Percentiles rank a stretch among this genome's conserved stretches.
Evolutionary conservation across 2,113 vertebrate species (phyloP).

Genomic region (Thinocorus orbignyianus): DNA sequence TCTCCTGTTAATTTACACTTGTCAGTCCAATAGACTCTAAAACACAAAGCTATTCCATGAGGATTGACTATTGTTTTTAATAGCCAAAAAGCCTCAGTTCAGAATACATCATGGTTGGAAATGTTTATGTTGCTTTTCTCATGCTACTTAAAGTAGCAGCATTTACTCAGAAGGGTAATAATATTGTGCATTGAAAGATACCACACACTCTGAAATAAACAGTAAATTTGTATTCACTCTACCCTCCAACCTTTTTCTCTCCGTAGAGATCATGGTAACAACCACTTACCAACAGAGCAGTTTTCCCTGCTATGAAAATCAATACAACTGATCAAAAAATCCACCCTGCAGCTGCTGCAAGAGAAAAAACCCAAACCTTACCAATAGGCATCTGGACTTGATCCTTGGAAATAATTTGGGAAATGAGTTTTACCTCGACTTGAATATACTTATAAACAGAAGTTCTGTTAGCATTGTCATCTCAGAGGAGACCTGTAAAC

Average conservation of each 20-base stretch:
- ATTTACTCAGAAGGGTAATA: background rate
- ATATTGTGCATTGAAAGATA: background rate
- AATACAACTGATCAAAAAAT: background rate
- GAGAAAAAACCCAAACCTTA: slow-evolving; percentile 1
- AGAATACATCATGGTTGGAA: background rate
- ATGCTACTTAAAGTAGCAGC: background rate
- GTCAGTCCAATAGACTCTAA: background rate
- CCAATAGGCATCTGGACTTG: background rate
- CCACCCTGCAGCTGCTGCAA: background rate
- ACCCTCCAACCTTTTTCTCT: background rate
- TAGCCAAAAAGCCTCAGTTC: background rate
- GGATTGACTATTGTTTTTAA: background rate
- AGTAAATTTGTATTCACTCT: background rate
- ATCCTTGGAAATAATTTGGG: background rate
- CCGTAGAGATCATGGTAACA: background rate
- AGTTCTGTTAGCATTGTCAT: background rate
- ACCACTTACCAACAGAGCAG: background rate
- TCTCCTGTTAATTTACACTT: background rate
- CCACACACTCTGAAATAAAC: background rate
- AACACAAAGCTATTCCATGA: background rate
- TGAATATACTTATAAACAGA: background rate
- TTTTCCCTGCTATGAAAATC: background rate
- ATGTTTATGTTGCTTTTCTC: background rate
- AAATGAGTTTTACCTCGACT: background rate
- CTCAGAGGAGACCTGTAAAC: background rate